Base-by-base conservation (phyloP, 2,888 invertebrate species). In the Drosophila phalerata region DNA sequence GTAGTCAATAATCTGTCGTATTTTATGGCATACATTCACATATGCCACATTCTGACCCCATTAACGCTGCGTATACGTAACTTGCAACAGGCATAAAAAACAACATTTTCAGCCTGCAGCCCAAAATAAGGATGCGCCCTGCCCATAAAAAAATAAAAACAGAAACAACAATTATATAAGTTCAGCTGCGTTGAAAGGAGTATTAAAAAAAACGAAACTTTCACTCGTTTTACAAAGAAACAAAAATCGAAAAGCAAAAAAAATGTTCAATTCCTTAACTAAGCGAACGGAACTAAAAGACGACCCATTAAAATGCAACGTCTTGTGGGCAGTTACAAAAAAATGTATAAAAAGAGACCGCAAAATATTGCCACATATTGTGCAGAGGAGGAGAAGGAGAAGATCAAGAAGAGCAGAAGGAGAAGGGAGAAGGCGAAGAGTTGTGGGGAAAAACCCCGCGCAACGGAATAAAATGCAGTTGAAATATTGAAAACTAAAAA, bases 41-140 rank as follows among this genome's bases (percentile, higher is more conserved):
- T 57, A 37, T 60, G 53, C 42, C 53, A 48, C 49, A 56, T 56
- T 68, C 55, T 63, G 67, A 51, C 63, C 62, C 63, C 55, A 65
- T 77, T 73, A 73, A 49, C 68, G 43, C 10, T 40, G 64, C 81
- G 78, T 78, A 78, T 80, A 77, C 81, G 81, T 78, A 80, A 80
- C 69, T 57, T 69, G 68, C 73, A 43, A 62, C 56, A 45, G 55
- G 51, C 60, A 34, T n/a, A 43, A 30, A 30, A 43, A 43, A 43
- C 19, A 48, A 49, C 61, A 65, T 65, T 65, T 48, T 25, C 63
- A 22, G 51, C 49, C 56, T 13, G 45, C 22, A 40, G 38, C 32
- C 11, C 19, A 66, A 64, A 71, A 70, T 47, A 79, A 83, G 80
- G 77, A 79, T 65, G 56, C 57, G 65, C 64, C 56, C 56, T 58